Evolutionary conservation across 2,797 vertebrate species (phyloP).

Genomic region (Girardinus metallicus): DNA sequence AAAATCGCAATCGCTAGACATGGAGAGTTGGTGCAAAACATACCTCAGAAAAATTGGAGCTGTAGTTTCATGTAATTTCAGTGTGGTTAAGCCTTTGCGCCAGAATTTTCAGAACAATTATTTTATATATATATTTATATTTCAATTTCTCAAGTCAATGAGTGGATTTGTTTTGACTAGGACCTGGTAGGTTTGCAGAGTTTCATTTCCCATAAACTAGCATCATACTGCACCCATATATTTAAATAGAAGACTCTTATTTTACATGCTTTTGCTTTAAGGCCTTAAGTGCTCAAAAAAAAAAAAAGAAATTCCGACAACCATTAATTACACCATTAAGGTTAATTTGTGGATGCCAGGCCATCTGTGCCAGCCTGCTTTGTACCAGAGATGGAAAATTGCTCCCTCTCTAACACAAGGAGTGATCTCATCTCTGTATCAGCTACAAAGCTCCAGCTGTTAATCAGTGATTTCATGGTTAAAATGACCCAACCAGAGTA

Average conservation of each 20-base stretch:
- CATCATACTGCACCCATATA: not conserved
- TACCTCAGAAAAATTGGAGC: not conserved
- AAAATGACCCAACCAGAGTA: slow-evolving; percentile 45
- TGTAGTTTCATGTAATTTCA: not conserved
- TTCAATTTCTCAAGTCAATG: not conserved
- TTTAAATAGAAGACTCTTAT: not conserved
- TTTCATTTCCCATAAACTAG: not conserved
- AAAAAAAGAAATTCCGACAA: not conserved
- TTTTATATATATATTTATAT: no score
- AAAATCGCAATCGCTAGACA: not conserved
- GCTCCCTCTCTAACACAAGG: slow-evolving; percentile 5
- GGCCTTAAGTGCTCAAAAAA: not conserved
- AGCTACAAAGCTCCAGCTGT: slow-evolving; percentile 20
- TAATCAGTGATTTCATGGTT: slow-evolving; percentile 38
- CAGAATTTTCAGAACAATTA: not conserved
- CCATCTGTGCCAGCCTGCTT: not conserved
- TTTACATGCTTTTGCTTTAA: not conserved
- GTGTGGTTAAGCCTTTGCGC: not conserved
- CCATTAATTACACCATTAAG: not conserved
- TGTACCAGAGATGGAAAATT: not conserved
- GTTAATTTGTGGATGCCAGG: not conserved
- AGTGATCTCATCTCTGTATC: slow-evolving; percentile 2
- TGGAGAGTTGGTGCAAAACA: not conserved
- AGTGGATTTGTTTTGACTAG: not conserved
- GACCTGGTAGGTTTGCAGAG: not conserved